Evolutionary conservation across 2,113 vertebrate genomes (phyloP), one percentile per base, ranked within the genome.

Genomic region (Sinocyclocheilus grahami): DNA sequence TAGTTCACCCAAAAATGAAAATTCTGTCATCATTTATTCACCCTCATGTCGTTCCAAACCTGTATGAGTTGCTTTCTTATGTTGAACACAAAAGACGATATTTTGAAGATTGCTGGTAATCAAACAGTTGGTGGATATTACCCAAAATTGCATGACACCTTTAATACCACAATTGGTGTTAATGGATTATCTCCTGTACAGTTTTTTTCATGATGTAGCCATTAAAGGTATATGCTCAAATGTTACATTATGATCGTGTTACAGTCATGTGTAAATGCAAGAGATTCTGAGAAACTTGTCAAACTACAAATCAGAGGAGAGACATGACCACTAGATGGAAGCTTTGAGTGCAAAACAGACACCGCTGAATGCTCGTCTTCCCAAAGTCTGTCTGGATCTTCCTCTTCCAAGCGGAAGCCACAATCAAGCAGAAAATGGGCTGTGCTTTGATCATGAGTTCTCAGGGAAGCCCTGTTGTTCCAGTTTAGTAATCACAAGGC

Each of bases 261-360:
- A 8, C 67, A 71, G 16, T 71, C 33, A 9, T 46, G 8, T 37
- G 33, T 62, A 42, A 62, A 62, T 42, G 55, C 12, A 33, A 82
- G n/a, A 24, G 39, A 82, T 20, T 22, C 37, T 67, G 62, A 67
- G 13, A 67, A 48, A 1, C 12, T 39, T 1, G 0, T 24, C 60
- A 37, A 12, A 18, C 30, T n/a, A 62, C 55, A 76, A 13, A 37
- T 72, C 27, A 74, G 37, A 82, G 39, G 18, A 87, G 20, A 74
- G 58, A 72, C 14, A 60, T 51, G 88, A 18, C 88, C 88, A 89
- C 88, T 86, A 86, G 88, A 82, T 86, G 88, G 80, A 69, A 83
- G 55, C 42, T 37, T 1, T 86, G 74, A 76, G 75, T 60, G 12
- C 58, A 55, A 39, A 18, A 60, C 24, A n/a, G n/a, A 58, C 37